A percentile compares a stretch with the other conserved stretches of the same genome.
These are phyloP conservation scores for Gallinago solitaria DNA, from an alignment of 2,797 vertebrate genomes.

Conservation along the genomic window DNA sequence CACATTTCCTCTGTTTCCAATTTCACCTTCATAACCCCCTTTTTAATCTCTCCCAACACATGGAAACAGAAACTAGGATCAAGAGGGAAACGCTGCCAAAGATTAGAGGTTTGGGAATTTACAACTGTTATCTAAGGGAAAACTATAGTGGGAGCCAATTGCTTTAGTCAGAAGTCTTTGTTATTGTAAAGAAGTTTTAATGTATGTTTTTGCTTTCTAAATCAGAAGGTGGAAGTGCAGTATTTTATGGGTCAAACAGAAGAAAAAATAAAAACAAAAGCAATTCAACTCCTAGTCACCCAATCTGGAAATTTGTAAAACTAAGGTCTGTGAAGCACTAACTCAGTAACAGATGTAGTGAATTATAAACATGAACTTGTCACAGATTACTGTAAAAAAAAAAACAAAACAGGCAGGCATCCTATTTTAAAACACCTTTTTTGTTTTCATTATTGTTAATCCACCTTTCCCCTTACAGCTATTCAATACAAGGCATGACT, in stretches of 20 bases:
- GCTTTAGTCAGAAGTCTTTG: constrained; percentile 2
- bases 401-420: neutral
- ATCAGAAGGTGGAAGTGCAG: neutral
- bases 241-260: neutral
- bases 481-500: neutral
- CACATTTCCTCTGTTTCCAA: constrained; percentile 61
- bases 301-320: neutral
- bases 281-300: neutral
- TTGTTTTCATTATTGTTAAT: neutral
- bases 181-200: constrained; percentile 20
- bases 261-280: constrained; percentile 29
- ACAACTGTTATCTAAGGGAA: constrained; percentile 38
- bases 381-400: neutral
- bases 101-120: constrained; percentile 56
- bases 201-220: constrained; percentile 1
- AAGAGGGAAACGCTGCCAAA: constrained; percentile 47
- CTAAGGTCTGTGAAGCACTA: neutral
- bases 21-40: constrained; percentile 21
- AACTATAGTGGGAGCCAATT: neutral
- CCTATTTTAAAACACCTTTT: neutral
- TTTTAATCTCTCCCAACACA: constrained; percentile 55
- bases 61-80: constrained; percentile 61
- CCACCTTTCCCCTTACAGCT: neutral
- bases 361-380: constrained; percentile 31
- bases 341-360: neutral